phyloP scores from a whole-genome alignment of 2,113 vertebrate genomes.

The Nothobranchius furzeri region DNA sequence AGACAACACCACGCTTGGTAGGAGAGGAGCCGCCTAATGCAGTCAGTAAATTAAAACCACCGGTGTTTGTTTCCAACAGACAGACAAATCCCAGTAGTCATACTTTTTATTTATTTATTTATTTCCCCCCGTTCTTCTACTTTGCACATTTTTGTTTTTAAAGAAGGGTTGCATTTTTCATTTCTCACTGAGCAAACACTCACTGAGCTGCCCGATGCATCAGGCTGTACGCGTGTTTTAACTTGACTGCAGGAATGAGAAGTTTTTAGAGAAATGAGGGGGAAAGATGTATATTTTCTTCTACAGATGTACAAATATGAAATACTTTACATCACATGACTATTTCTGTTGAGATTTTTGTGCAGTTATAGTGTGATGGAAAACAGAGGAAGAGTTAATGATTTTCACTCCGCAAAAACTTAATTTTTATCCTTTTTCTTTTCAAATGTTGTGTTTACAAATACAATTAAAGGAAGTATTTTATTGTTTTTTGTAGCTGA shows the following conservation, averaged over 20 bases:
- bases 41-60: constrained; percentile 73
- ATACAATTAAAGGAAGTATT: too few species aligned
- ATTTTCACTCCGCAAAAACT: too few species aligned
- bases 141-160: background rate
- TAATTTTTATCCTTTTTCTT: too few species aligned
- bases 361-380: too few species aligned
- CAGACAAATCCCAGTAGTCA: constrained; percentile 56
- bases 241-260: constrained; percentile 11
- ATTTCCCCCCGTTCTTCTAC: constrained; percentile 24
- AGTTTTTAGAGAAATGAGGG: background rate
- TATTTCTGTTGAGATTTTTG: too few species aligned
- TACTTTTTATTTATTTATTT: constrained; percentile 14
- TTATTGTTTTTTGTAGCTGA: too few species aligned
- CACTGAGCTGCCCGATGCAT: constrained; percentile 18
- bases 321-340: background rate
- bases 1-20: constrained; percentile 63
- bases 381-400: too few species aligned
- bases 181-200: constrained; percentile 32
- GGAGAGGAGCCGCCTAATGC: constrained; percentile 62
- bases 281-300: background rate
- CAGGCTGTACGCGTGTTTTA: constrained; percentile 2
- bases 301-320: background rate
- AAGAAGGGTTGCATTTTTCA: constrained; percentile 32
- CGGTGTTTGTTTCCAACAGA: constrained; percentile 60
- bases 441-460: too few species aligned